Percentiles rank a stretch among this genome's conserved stretches.
These are phyloP conservation scores for Hippocampus zosterae DNA, from an alignment of 2,113 vertebrate genomes.

Conservation along the genomic window DNA sequence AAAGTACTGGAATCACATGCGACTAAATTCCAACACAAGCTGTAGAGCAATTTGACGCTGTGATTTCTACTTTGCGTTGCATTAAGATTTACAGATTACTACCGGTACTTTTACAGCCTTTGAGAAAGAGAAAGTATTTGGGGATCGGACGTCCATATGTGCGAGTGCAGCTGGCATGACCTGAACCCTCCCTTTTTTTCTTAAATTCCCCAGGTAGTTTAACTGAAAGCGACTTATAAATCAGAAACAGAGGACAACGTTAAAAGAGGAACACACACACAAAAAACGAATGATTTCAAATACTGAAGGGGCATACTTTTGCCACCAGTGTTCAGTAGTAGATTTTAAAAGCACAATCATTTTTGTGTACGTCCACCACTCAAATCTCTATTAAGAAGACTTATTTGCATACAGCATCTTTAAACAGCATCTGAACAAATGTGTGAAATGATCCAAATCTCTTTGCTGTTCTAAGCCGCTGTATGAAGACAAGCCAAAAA, in stretches of 20 bases:
- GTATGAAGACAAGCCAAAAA: conserved; percentile 24
- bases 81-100: background rate
- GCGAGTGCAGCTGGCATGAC: background rate
- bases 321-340: conserved; percentile 2
- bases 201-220: background rate
- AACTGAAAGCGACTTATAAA: background rate
- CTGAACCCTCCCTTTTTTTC: background rate
- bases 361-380: conserved; percentile 18
- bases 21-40: background rate
- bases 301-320: background rate
- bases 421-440: conserved; percentile 37
- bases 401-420: conserved; percentile 33
- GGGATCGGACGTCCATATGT: background rate
- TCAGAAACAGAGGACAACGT: background rate
- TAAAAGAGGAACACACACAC: conserved; percentile 1
- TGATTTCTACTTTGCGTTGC: background rate
- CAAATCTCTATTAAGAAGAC: conserved; percentile 13
- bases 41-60: no score
- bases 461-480: conserved; percentile 43
- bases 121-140: background rate
- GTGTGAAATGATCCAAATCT: conserved; percentile 45
- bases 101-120: background rate
- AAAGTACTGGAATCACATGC: background rate
- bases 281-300: conserved; percentile 3
- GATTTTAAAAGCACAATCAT: conserved; percentile 18